Conservation (phyloP, 92 coral and sea anemone genomes). For the Heliopora coerulea region DNA sequence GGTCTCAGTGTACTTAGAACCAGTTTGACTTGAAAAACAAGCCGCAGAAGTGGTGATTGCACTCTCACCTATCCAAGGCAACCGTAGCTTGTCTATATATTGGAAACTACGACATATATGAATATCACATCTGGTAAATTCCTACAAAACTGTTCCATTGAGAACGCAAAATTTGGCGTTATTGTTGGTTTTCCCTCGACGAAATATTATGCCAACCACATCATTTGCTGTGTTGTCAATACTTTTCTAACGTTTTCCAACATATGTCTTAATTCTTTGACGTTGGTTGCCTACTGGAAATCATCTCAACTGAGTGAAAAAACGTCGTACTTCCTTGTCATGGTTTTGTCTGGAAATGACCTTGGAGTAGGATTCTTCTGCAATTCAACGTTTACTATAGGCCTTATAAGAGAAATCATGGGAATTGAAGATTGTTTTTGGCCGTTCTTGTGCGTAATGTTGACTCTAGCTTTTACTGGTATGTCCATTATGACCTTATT, state of each 20-base stretch:
- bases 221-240: not conserved
- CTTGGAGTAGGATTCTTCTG: not conserved
- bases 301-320: not conserved
- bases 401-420: not conserved
- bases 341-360: not conserved
- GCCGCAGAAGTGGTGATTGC: too few species aligned
- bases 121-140: not conserved
- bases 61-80: too few species aligned
- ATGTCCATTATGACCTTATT: not conserved
- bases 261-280: not conserved
- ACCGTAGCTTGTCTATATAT: too few species aligned
- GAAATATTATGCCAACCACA: not conserved
- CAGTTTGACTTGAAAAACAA: too few species aligned
- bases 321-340: not conserved
- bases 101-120: too few species aligned
- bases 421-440: not conserved
- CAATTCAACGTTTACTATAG: not conserved
- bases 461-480: not conserved
- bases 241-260: not conserved
- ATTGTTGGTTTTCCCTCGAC: not conserved
- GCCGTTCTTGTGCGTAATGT: not conserved
- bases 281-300: slow-evolving; percentile 4
- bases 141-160: not conserved
- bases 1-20: too few species aligned
- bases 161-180: not conserved